Evolutionary conservation across 2,797 vertebrate genomes (phyloP).

Genomic region (Rhincodon typus): DNA sequence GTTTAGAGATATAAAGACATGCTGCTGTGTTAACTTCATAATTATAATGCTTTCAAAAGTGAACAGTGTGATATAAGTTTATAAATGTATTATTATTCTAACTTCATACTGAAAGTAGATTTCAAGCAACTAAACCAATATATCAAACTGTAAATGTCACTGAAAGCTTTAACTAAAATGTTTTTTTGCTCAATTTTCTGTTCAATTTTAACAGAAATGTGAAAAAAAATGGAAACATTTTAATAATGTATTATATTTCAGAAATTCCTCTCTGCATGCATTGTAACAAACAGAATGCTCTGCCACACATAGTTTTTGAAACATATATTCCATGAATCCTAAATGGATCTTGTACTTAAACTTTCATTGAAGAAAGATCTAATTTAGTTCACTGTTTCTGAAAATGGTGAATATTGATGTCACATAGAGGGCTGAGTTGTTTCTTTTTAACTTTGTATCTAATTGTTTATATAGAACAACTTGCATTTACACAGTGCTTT

Average conservation of each 20-base stretch:
- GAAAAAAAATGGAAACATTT: neutral
- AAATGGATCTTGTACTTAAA: neutral
- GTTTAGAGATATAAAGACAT: neutral
- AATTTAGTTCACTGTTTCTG: neutral
- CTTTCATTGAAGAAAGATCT: neutral
- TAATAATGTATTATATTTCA: neutral
- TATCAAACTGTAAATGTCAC: neutral
- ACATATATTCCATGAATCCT: neutral
- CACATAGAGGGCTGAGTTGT: neutral
- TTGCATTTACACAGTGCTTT: no score
- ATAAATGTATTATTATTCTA: slow-evolving; percentile 3
- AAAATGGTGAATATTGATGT: neutral
- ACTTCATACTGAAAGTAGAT: neutral
- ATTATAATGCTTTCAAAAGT: neutral
- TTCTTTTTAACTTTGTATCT: neutral
- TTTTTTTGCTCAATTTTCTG: neutral
- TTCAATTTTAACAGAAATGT: neutral
- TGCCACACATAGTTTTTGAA: neutral
- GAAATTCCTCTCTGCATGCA: neutral
- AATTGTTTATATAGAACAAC: neutral
- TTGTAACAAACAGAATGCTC: neutral
- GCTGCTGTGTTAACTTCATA: neutral
- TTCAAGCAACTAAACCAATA: neutral
- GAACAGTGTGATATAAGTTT: no score
- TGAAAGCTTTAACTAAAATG: neutral